These are phyloP conservation scores for Otus sunia DNA, from an alignment of 2,113 vertebrate genomes.

Conservation along the genomic window DNA sequence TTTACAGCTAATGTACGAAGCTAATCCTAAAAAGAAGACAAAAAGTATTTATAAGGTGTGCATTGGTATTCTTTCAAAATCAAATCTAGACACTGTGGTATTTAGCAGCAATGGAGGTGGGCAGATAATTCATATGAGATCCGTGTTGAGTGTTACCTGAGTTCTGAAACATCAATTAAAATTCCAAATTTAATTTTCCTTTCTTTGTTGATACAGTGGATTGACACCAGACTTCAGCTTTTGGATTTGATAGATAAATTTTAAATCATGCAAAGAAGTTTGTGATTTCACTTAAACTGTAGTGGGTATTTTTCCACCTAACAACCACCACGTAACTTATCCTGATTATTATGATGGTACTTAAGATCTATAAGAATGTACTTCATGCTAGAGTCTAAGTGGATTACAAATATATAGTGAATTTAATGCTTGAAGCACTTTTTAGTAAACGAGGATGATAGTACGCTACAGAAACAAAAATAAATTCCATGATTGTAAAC, in stretches of 20 bases:
- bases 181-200: constrained; percentile 52
- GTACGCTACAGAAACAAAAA: not conserved
- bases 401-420: constrained; percentile 31
- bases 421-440: constrained; percentile 3
- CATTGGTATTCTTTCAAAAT: constrained; percentile 72
- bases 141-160: constrained; percentile 60
- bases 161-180: constrained; percentile 51
- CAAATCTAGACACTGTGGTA: constrained; percentile 67
- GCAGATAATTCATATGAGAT: constrained; percentile 65
- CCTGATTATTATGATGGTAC: not conserved
- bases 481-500: not conserved
- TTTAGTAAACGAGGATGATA: not conserved
- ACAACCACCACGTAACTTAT: constrained; percentile 19
- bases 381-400: constrained; percentile 29
- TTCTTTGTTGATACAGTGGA: constrained; percentile 64
- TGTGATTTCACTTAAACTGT: constrained; percentile 57
- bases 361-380: constrained; percentile 2
- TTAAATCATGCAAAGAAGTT: constrained; percentile 22
- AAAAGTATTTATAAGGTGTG: constrained; percentile 95
- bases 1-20: constrained; percentile 88
- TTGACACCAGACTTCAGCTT: constrained; percentile 57
- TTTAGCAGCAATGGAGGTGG: constrained; percentile 69
- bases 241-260: constrained; percentile 63
- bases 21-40: constrained; percentile 95
- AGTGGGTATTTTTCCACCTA: constrained; percentile 39